These are phyloP conservation scores for Azemiops feae DNA, from an alignment of 2,113 vertebrate species.

Conservation along the genomic window DNA sequence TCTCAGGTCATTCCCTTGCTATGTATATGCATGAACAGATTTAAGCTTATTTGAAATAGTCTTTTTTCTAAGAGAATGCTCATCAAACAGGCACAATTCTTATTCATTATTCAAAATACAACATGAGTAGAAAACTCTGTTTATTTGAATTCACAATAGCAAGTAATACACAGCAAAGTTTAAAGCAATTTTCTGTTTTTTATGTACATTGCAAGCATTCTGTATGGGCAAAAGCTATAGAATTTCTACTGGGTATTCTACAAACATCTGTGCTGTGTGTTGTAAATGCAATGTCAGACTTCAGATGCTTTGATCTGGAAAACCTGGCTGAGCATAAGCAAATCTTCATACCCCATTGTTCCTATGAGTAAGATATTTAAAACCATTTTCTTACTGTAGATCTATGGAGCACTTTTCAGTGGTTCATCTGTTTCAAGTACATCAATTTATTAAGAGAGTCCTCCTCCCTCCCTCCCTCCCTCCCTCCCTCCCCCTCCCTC, in stretches of 20 bases:
- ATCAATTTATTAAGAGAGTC: neutral
- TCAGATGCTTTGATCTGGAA: constrained; percentile 5
- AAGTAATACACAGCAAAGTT: neutral
- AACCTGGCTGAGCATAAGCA: constrained; percentile 15
- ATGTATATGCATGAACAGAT: neutral
- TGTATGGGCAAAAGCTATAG: neutral
- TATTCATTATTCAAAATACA: neutral
- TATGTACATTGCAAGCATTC: neutral
- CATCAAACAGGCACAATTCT: neutral
- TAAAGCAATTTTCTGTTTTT: neutral
- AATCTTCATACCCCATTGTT: constrained; percentile 12
- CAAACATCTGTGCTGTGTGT: constrained; percentile 10
- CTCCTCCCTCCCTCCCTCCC: neutral
- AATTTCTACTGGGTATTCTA: constrained; percentile 15
- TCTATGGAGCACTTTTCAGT: neutral
- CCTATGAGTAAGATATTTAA: neutral
- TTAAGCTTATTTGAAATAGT: neutral
- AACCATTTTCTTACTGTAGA: neutral
- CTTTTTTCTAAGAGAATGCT: neutral
- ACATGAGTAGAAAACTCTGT: neutral
- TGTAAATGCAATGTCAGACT: neutral
- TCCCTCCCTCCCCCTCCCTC: neutral
- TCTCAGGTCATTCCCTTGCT: neutral
- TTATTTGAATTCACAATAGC: neutral
- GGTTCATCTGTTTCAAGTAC: neutral